Conservation (phyloP, 53 echinoderm and acorn worm species). For the Antedon mediterranea region DNA sequence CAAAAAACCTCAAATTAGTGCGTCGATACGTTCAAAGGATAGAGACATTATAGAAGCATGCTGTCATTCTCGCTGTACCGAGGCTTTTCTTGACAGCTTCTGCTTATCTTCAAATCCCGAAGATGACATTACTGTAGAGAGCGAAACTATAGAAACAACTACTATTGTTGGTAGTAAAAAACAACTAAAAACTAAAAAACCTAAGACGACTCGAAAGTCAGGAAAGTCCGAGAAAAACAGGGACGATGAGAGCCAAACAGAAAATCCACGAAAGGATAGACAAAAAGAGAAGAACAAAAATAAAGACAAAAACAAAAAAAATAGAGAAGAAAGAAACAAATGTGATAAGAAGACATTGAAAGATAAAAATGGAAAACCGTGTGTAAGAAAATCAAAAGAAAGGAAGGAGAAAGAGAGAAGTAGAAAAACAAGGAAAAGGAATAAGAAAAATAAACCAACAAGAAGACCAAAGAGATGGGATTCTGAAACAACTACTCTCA, state of each 20-base stretch:
- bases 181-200: not conserved
- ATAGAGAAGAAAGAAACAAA: not conserved
- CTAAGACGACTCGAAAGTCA: not conserved
- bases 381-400: not conserved
- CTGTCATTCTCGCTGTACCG: not conserved
- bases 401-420: not conserved
- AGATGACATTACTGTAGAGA: not conserved
- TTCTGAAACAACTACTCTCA: not conserved
- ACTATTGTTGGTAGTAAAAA: not conserved
- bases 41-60: not conserved
- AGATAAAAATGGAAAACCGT: not conserved
- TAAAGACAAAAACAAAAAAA: not conserved
- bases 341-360: not conserved
- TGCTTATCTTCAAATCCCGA: not conserved
- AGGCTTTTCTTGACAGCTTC: not conserved
- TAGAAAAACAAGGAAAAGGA: not conserved
- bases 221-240: not conserved
- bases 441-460: not conserved
- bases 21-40: not conserved
- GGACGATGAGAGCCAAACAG: not conserved
- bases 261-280: not conserved
- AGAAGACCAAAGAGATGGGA: not conserved
- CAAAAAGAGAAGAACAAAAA: not conserved
- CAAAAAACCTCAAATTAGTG: not conserved
- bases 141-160: not conserved